Conservation (phyloP, 2,888 invertebrate genomes). For the Epinotia demarniana region DNA sequence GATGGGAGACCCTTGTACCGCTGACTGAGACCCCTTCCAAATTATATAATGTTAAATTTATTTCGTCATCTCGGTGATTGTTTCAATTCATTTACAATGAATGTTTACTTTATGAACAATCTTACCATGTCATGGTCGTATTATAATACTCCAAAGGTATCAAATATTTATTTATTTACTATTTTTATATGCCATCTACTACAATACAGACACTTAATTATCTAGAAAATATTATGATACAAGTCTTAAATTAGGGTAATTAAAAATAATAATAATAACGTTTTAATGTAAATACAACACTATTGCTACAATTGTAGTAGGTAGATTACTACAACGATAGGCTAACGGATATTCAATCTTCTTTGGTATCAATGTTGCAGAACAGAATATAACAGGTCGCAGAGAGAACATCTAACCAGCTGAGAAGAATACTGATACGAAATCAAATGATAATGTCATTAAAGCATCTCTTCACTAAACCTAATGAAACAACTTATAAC, state of each 20-base stretch:
- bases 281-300: constrained; percentile 72
- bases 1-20: constrained; percentile 32
- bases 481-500: constrained; percentile 75
- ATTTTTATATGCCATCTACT: constrained; percentile 65
- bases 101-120: constrained; percentile 31
- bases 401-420: constrained; percentile 64
- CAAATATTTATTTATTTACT: constrained; percentile 71
- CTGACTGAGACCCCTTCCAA: constrained; percentile 38
- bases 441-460: constrained; percentile 74
- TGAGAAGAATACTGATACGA: constrained; percentile 75
- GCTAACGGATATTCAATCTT: constrained; percentile 82
- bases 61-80: constrained; percentile 20
- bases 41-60: constrained; percentile 33
- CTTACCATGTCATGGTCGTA: constrained; percentile 46
- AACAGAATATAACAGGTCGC: constrained; percentile 68
- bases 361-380: constrained; percentile 83
- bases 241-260: constrained; percentile 74
- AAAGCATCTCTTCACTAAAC: constrained; percentile 76
- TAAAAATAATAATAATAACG: constrained; percentile 70
- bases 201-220: constrained; percentile 56
- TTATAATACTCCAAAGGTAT: constrained; percentile 79
- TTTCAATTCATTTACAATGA: constrained; percentile 34
- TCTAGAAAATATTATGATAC: constrained; percentile 74
- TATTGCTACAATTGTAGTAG: constrained; percentile 65
- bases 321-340: constrained; percentile 64